phyloP scores from a whole-genome alignment of 2,113 vertebrate genomes.

The Trogon melanurus region DNA sequence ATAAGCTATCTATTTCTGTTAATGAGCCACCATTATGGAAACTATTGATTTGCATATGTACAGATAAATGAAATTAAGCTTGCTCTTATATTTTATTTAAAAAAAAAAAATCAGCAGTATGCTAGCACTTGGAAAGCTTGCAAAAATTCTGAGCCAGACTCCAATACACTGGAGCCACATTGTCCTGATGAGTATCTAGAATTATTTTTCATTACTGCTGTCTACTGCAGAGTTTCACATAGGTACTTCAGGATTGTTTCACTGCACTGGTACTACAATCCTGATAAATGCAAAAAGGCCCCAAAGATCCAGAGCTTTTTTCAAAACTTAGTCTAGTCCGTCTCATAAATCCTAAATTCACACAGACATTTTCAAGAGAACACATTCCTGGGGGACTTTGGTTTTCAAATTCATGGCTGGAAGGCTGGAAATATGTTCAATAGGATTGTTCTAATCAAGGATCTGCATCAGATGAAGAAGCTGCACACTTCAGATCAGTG shows the following conservation, averaged over 20 bases:
- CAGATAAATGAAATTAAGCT: neutral
- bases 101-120: neutral
- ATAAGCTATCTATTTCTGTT: neutral
- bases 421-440: neutral
- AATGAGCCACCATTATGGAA: fast-evolving
- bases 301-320: neutral
- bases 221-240: neutral
- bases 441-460: neutral
- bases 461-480: neutral
- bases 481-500: neutral
- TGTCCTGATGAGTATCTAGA: neutral
- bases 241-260: neutral
- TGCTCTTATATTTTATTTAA: neutral
- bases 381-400: neutral
- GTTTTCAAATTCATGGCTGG: neutral
- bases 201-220: neutral
- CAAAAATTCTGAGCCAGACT: neutral
- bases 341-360: neutral
- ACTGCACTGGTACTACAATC: neutral
- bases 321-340: neutral
- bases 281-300: neutral
- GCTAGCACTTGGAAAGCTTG: neutral
- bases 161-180: fast-evolving
- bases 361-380: neutral
- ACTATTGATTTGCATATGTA: neutral